A percentile compares a stretch with the other conserved stretches of the same genome.
Conservation (phyloP, 2,888 invertebrate genomes). For the Limulus polyphemus region DNA sequence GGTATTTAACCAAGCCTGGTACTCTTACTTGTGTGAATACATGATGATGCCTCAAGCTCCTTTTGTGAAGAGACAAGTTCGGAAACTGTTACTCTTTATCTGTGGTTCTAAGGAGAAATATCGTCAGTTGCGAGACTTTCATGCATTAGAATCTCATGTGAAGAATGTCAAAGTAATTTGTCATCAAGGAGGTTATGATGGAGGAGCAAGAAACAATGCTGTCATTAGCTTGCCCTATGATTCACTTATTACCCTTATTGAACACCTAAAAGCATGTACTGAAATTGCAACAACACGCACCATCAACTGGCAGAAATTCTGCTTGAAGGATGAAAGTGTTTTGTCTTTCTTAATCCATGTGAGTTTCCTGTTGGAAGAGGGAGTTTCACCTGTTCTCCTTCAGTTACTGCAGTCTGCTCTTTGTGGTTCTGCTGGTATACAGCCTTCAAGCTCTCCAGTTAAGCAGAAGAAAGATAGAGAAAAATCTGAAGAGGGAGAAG, state of each 20-base stretch:
- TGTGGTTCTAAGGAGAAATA: constrained; percentile 94
- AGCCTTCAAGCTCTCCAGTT: constrained; percentile 16
- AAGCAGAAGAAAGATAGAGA: constrained; percentile 28
- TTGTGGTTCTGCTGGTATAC: constrained; percentile 40
- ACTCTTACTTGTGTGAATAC: constrained; percentile 73
- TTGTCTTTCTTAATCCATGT: constrained; percentile 65
- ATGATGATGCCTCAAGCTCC: constrained; percentile 93
- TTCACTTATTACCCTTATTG: constrained; percentile 81
- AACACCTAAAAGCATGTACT: constrained; percentile 83
- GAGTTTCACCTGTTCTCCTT: constrained; percentile 76
- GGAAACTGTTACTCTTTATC: constrained; percentile 78
- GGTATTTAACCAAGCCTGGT: constrained; percentile 54
- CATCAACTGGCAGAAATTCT: constrained; percentile 89
- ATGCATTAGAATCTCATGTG: constrained; percentile 79
- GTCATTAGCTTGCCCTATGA: constrained; percentile 56
- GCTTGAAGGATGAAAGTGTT: constrained; percentile 60
- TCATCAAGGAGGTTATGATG: constrained; percentile 32
- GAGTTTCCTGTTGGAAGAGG: constrained; percentile 74
- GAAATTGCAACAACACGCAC: constrained; percentile 84
- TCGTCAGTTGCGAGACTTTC: constrained; percentile 80
- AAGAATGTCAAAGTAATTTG: constrained; percentile 32
- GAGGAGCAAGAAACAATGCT: constrained; percentile 6
- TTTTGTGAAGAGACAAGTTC: constrained; percentile 62
- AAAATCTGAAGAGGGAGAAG: constrained; percentile 44
- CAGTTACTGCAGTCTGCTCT: constrained; percentile 81